Conservation (phyloP, 2,888 invertebrate genomes). For the Notodonta dromedarius region DNA sequence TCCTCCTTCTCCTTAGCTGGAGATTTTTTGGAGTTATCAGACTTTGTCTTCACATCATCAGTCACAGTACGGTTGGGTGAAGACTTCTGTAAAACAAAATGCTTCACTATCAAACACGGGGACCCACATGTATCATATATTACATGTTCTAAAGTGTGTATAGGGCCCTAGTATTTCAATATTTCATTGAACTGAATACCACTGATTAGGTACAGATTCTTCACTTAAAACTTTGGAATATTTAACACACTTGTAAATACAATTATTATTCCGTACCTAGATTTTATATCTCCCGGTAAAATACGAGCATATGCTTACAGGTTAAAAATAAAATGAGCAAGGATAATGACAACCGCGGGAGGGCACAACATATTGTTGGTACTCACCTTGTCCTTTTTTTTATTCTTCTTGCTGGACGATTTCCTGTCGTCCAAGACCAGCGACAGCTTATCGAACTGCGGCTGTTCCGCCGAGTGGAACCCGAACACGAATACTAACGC, state of each 20-base stretch:
- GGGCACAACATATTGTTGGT: constrained; percentile 46
- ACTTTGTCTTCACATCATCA: constrained; percentile 83
- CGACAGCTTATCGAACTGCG: constrained; percentile 90
- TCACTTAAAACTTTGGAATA: constrained; percentile 6
- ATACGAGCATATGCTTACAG: constrained; percentile 68
- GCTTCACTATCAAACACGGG: neutral
- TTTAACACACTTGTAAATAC: constrained; percentile 9
- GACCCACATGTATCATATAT: neutral
- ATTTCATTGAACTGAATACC: neutral
- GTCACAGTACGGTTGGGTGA: constrained; percentile 85
- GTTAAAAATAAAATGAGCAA: constrained; percentile 82
- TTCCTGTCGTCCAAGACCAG: constrained; percentile 87
- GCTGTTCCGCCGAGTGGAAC: constrained; percentile 91
- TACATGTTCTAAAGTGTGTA: neutral
- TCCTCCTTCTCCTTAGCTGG: constrained; percentile 83
- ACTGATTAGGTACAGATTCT: neutral
- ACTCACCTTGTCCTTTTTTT: constrained; percentile 89
- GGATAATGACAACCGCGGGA: constrained; percentile 56
- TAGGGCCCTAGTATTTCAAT: no score
- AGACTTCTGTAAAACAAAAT: constrained; percentile 79
- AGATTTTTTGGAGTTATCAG: constrained; percentile 85
- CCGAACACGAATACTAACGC: constrained; percentile 91
- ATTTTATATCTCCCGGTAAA: constrained; percentile 51
- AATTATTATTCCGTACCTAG: constrained; percentile 14
- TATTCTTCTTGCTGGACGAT: constrained; percentile 86